Conservation (phyloP, 1,140 invertebrate genomes). For the Drosophila ironensis region DNA sequence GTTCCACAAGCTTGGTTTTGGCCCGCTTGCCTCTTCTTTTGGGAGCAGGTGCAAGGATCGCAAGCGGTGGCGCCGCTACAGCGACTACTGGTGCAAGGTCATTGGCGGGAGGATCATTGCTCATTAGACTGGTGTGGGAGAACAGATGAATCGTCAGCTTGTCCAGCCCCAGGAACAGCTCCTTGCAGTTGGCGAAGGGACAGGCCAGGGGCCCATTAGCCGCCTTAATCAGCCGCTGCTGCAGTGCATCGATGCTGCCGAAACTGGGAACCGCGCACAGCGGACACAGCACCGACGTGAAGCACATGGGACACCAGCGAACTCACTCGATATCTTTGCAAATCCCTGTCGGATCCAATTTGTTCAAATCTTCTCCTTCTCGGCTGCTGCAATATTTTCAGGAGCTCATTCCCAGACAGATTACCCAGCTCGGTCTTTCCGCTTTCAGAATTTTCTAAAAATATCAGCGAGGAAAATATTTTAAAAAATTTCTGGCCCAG, state of each 20-base stretch:
- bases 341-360: conserved; percentile 4
- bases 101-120: neutral
- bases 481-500: conserved; percentile 50
- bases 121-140: conserved; percentile 84
- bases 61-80: too few species aligned
- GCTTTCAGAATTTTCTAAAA: conserved; percentile 67
- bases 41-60: neutral
- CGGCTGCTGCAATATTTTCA: conserved; percentile 8
- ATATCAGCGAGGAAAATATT: conserved; percentile 71
- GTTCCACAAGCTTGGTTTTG: conserved; percentile 32
- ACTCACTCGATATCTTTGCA: conserved; percentile 25
- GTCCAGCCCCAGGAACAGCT: conserved; percentile 88
- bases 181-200: conserved; percentile 87
- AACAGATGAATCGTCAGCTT: conserved; percentile 93
- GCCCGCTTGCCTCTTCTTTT: conserved; percentile 49
- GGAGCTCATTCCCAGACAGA: conserved; percentile 44
- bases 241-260: conserved; percentile 86
- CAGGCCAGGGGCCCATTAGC: conserved; percentile 88
- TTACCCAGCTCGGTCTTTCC: conserved; percentile 23
- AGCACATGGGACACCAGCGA: conserved; percentile 83
- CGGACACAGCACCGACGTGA: conserved; percentile 87
- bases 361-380: conserved; percentile 8
- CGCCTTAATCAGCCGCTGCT: conserved; percentile 88
- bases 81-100: neutral
- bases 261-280: conserved; percentile 89